Percentiles rank a stretch among this genome's conserved stretches.
These are phyloP conservation scores for Passerina amoena DNA, from an alignment of 2,113 vertebrate genomes.

Conservation along the genomic window DNA sequence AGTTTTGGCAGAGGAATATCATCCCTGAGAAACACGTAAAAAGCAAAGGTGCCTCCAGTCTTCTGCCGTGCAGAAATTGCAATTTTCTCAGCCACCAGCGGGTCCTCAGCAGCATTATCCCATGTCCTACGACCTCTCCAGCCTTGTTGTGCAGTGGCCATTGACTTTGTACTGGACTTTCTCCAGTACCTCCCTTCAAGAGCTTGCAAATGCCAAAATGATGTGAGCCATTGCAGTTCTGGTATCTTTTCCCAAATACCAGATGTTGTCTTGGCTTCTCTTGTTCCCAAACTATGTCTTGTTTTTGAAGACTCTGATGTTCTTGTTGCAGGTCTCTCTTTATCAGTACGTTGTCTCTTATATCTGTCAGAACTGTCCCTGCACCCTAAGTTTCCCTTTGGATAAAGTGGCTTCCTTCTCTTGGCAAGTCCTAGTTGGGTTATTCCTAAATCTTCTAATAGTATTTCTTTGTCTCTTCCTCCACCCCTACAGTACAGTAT, in stretches of 20 bases:
- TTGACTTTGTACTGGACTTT: neutral
- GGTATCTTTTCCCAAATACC: conserved; percentile 16
- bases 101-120: neutral
- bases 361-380: neutral
- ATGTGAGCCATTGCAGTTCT: neutral
- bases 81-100: neutral
- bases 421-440: neutral
- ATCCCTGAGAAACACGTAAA: neutral
- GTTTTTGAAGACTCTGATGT: neutral
- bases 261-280: conserved; percentile 11
- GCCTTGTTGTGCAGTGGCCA: neutral
- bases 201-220: conserved; percentile 13
- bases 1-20: neutral
- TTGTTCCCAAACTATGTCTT: neutral
- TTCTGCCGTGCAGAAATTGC: neutral
- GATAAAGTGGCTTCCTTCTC: neutral
- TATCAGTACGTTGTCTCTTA: neutral
- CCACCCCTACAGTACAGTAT: neutral
- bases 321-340: neutral
- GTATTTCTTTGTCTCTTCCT: neutral
- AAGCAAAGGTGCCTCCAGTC: neutral
- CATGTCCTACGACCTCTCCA: neutral
- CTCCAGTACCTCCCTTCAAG: neutral
- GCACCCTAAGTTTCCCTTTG: neutral
- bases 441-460: neutral